Evolutionary conservation across 2,888 invertebrate genomes (phyloP), one percentile per base, ranked within the genome.

Genomic region (Hipparchia sbordonii): DNA sequence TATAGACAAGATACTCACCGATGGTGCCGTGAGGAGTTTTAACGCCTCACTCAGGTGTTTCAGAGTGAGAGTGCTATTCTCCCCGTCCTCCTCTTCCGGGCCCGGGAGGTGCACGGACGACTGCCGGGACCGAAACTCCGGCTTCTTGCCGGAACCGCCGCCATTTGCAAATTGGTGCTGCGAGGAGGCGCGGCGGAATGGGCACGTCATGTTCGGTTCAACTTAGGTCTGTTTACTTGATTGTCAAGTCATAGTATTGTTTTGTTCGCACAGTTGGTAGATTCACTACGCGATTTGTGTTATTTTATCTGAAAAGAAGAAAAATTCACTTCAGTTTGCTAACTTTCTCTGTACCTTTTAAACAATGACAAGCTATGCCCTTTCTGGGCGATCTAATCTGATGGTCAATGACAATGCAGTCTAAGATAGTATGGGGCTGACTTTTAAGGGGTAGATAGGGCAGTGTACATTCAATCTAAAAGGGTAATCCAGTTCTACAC

Each of bases 21-120:
- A 96, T 72, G 97, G 97, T 61, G 97, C 96, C 52, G 97, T 97
- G 77, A 98, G 93, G 75, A 97, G 94, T 82, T 96, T 95, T 79
- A 98, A 95, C 56, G 97, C 97, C 83, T 97, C 96, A 84, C 96
- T 97, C 80, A 98, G 93, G 85, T 97, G 96, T 87, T 96, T 97
- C 86, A 97, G 87, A 79, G 96, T 97, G 76, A 97, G 91, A 1
- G 96, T 96, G 82, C 95, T 95, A 77, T 93, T 94, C 77, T 95
- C 95, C 57, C 94, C 95, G 65, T 94, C 94, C 46, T 96, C 96
- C 72, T 95, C 95, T 68, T 96, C 96, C 70, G 95, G 94, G 0
- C 95, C 94, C 10, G 95, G 89, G 60, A 96, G 92, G 80, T 96
- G 96, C 68, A 96, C 88, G 1, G 96, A 96, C 33, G 96, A 95